Percentiles rank a stretch among this genome's conserved stretches.
These are phyloP conservation scores for Leptobrachium ailaonicum DNA, from an alignment of 2,113 vertebrate species.

Conservation along the genomic window DNA sequence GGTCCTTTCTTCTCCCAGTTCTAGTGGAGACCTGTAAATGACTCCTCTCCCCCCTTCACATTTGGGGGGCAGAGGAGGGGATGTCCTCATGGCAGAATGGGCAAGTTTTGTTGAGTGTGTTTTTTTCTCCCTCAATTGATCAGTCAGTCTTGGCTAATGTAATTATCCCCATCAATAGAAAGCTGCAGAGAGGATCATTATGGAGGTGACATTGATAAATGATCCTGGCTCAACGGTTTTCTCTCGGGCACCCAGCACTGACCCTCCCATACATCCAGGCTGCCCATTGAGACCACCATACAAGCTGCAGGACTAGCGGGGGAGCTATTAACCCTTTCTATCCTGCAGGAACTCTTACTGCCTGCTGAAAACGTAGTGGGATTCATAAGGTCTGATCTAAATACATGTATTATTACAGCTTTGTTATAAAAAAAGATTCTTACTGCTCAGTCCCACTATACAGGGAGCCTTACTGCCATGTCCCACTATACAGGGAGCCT, in stretches of 20 bases:
- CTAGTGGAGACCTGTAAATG: neutral
- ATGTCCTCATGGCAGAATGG: conserved; percentile 86
- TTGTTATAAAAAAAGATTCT: too few species aligned
- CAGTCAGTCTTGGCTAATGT: conserved; percentile 99
- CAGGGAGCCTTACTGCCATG: too few species aligned
- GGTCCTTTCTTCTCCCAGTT: conserved; percentile 6
- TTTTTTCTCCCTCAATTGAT: conserved; percentile 90
- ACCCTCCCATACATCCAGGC: conserved; percentile 85
- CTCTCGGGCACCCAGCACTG: conserved; percentile 84
- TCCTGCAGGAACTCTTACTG: neutral
- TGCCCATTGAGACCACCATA: conserved; percentile 96
- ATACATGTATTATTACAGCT: too few species aligned
- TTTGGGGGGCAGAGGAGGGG: conserved; percentile 19
- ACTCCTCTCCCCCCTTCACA: conserved; percentile 27
- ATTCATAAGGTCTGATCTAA: too few species aligned
- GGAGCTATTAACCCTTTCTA: conserved; percentile 34
- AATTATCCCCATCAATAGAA: conserved; percentile 99
- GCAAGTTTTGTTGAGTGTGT: conserved; percentile 90
- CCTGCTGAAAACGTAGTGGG: neutral
- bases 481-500: too few species aligned
- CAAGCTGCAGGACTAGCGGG: conserved; percentile 68
- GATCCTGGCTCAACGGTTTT: conserved; percentile 96
- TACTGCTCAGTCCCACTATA: too few species aligned
- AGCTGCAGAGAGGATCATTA: conserved; percentile 99
- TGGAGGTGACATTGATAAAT: conserved; percentile 99